These are phyloP conservation scores for Anarhynchus alexandrinus DNA, from an alignment of 2,113 vertebrate species.

Conservation along the genomic window DNA sequence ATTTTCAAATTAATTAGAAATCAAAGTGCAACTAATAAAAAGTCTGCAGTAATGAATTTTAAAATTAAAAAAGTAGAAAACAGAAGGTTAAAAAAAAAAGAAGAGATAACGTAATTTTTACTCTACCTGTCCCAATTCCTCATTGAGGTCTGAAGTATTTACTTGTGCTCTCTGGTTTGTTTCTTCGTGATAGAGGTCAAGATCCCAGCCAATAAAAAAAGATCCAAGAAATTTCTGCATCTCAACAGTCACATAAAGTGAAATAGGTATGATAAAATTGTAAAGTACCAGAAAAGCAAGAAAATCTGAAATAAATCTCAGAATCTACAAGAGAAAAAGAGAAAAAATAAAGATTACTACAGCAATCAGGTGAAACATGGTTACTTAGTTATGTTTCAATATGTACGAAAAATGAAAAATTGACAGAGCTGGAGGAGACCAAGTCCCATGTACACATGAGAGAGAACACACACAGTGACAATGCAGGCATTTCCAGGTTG, in stretches of 20 bases:
- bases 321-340: slow-evolving; percentile 77
- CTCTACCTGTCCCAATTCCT: slow-evolving; percentile 94
- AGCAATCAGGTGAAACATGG: background rate
- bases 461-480: background rate
- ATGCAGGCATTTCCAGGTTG: background rate
- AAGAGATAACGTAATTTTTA: background rate
- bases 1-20: background rate
- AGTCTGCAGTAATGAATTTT: background rate
- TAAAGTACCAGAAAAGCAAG: slow-evolving; percentile 97
- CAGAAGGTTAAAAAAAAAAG: background rate
- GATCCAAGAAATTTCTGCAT: slow-evolving; percentile 99
- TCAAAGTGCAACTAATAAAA: background rate
- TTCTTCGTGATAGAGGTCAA: slow-evolving; percentile 97
- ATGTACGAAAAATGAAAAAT: background rate
- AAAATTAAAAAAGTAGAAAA: background rate
- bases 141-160: slow-evolving; percentile 98
- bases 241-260: slow-evolving; percentile 97
- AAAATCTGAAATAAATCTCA: slow-evolving; percentile 97
- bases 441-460: rapidly evolving
- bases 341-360: background rate
- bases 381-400: background rate
- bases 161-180: slow-evolving; percentile 95
- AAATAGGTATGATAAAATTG: slow-evolving; percentile 99
- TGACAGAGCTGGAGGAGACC: background rate
- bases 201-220: slow-evolving; percentile 97